phyloP scores from a whole-genome alignment of 2,797 vertebrate genomes.

The Synanceia verrucosa region DNA sequence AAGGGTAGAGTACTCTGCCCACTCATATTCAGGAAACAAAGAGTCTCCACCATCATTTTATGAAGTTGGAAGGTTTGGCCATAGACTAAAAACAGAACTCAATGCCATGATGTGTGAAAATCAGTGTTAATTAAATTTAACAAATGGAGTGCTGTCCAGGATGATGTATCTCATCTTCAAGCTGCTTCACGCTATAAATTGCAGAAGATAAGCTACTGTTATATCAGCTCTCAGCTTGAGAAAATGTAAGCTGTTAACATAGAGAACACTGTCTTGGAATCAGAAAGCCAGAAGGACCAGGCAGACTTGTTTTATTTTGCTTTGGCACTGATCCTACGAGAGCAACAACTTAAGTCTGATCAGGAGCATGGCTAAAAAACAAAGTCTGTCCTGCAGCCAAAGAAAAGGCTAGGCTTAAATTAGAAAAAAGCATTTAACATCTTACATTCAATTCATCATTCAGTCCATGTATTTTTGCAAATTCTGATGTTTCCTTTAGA shows the following conservation, averaged over 20 bases:
- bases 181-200: conserved; percentile 40
- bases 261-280: conserved; percentile 35
- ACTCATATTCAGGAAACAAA: conserved; percentile 55
- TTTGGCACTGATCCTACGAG: conserved; percentile 22
- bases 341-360: conserved; percentile 27
- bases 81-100: conserved; percentile 31
- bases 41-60: conserved; percentile 39
- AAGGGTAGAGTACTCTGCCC: conserved; percentile 46
- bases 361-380: background rate
- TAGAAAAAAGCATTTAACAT: background rate
- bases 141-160: conserved; percentile 30
- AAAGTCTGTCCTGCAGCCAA: background rate
- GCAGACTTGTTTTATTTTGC: conserved; percentile 35
- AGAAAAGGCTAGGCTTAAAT: background rate
- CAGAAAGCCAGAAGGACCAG: conserved; percentile 35
- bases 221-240: conserved; percentile 37
- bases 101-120: conserved; percentile 33
- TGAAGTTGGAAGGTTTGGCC: conserved; percentile 34
- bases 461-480: background rate
- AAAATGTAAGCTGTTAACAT: conserved; percentile 53
- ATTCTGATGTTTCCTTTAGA: background rate
- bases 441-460: background rate
- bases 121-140: conserved; percentile 30
- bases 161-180: conserved; percentile 36
- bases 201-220: conserved; percentile 39